These are phyloP conservation scores for Spisula solida DNA, from an alignment of 2,888 invertebrate genomes.

Conservation along the genomic window DNA sequence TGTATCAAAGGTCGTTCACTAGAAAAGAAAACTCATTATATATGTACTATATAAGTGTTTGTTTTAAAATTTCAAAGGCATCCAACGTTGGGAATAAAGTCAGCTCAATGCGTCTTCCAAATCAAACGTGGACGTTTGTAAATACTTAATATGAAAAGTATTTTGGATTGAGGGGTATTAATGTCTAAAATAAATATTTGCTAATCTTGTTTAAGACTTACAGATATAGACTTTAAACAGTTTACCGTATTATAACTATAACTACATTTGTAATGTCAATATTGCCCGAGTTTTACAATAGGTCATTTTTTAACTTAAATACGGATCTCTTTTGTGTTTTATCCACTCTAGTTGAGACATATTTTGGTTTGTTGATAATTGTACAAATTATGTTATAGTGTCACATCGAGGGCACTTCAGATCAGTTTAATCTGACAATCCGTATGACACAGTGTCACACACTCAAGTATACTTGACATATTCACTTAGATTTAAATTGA, in stretches of 20 bases:
- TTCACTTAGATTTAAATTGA: neutral
- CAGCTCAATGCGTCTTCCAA: neutral
- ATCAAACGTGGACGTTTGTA: neutral
- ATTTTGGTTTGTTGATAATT: neutral
- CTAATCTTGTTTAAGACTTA: constrained; percentile 15
- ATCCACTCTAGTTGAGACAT: constrained; percentile 1
- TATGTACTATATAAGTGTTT: neutral
- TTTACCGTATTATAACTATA: constrained; percentile 5
- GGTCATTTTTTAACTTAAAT: neutral
- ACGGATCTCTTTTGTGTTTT: neutral
- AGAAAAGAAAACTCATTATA: neutral
- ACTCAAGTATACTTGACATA: neutral
- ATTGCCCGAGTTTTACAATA: neutral
- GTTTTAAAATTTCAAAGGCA: constrained; percentile 15
- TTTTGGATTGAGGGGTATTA: neutral
- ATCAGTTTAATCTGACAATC: neutral
- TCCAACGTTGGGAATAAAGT: neutral
- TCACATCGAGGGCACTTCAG: neutral
- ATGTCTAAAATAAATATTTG: constrained; percentile 17
- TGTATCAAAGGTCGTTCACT: neutral
- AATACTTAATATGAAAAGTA: neutral
- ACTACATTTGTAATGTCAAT: neutral
- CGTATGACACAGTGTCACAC: neutral
- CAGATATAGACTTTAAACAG: constrained; percentile 4
- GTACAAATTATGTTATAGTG: constrained; percentile 5